Evolutionary conservation across 2,888 invertebrate species (phyloP), one percentile per base, ranked within the genome.

Genomic region (Hipparchia semele): DNA sequence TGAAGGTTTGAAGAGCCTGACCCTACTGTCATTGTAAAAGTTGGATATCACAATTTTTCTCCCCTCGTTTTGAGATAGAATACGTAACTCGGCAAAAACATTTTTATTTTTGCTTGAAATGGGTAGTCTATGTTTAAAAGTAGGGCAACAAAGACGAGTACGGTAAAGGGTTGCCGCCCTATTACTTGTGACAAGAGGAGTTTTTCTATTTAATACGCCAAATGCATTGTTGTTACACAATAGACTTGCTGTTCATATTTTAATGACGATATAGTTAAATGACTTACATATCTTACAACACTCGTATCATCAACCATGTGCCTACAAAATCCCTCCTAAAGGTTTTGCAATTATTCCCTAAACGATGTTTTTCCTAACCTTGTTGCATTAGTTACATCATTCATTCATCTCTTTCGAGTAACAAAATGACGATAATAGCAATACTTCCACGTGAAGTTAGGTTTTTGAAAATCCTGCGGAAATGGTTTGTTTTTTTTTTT

Each of bases 121-220:
- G 64, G 51, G 64, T 49, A 62, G 46, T 65, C 51, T 65, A 65
- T 65, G 33, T 65, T 65, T 65, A 23, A 65, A 65, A 53, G 62
- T 53, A 51, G 51, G 64, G 51, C 64, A 65, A 65, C 64, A 53
- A 65, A 65, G 64, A 53, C 64, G 23, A 13, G 64, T 65, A 65
- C 23, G 64, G 64, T 23, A 53, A 65, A 65, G 53, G 64, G 64
- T 65, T 51, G 2, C n/a, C n/a, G n/a, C 61, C 8, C 39, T 62
- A 10, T 46, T 13, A 53, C 12, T 51, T 65, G 64, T 65, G 64
- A 65, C 64, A 53, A 46, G 49, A 51, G 64, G 33, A 2, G 23
- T 58, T 64, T 61, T 64, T 46, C 49, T 51, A 49, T 49, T 64
- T 65, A 13, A 8, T 12, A 9, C 51, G 12, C 12, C 3, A 33